phyloP scores from a whole-genome alignment of 2,888 invertebrate species.

The Sabellastarte sp. region DNA sequence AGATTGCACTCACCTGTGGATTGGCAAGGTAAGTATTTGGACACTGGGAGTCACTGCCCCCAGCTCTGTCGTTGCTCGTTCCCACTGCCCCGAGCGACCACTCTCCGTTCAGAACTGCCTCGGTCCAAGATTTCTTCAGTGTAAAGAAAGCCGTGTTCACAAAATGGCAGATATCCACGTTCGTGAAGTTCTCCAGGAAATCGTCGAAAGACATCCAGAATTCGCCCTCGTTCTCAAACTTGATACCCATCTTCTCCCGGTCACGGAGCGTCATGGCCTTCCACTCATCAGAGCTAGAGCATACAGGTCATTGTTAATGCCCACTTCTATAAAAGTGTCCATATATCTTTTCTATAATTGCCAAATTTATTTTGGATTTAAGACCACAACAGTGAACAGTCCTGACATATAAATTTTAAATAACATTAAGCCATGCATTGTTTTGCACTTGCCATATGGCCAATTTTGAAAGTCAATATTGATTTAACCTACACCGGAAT shows the following conservation, averaged over 20 bases:
- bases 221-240: not conserved
- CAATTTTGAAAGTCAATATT: no score
- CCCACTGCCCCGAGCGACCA: constrained; percentile 59
- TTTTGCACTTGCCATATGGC: no score
- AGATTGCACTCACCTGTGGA: constrained; percentile 43
- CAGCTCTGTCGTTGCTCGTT: constrained; percentile 58
- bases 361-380: constrained; percentile 52
- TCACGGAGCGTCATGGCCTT: not conserved
- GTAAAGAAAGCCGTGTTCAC: constrained; percentile 65
- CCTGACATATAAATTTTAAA: no score
- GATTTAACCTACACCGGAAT: no score
- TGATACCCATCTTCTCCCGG: not conserved
- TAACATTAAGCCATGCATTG: no score
- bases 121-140: constrained; percentile 62
- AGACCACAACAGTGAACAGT: no score
- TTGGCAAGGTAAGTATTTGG: constrained; percentile 60
- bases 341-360: not conserved
- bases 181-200: not conserved
- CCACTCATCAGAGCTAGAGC: not conserved
- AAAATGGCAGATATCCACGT: constrained; percentile 59
- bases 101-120: constrained; percentile 59
- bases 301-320: no score
- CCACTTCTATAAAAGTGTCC: not conserved
- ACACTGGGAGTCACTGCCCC: constrained; percentile 63
- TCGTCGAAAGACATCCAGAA: not conserved